Evolutionary conservation across 2,888 invertebrate species (phyloP), one percentile per base, ranked within the genome.

Genomic region (Tenthredo mesomela): DNA sequence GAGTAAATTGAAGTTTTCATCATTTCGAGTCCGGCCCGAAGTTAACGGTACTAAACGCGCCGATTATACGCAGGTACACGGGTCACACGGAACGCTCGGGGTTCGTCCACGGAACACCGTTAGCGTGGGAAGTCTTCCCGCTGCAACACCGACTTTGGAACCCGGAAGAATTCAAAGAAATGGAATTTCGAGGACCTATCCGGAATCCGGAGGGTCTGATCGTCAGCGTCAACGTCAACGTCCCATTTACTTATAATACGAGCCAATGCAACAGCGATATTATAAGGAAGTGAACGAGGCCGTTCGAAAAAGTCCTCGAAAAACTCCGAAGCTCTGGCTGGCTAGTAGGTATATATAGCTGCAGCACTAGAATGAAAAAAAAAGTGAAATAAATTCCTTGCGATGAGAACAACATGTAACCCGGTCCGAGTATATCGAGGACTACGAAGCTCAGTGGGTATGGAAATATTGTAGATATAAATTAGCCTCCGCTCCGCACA

Each of bases 21-120:
- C 80, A 80, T 80, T 80, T 80, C 80, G 80, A 80, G 80, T 58
- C 80, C 80, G 61, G 80, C 80, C 80, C 80, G 80, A 80, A 80
- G 80, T 80, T 80, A 80, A 80, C 80, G 80, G 80, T 80, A 80
- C 80, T 80, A 61, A 80, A 80, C 80, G 40, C 80, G 80, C 80
- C 80, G 80, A 80, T 80, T 80, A 80, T 61, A 80, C 80, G 80
- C 80, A 80, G 80, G 61, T 61, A 40, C 73, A 73, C 58, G 61
- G 80, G 80, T 80, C 80, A 61, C 61, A 50, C 80, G 77, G 77
- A 77, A 77, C 50, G 77, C 77, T 77, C 77, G 58, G 80, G 58
- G 80, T 61, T 80, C 80, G 58, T 80, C 61, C 37, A 10, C 33
- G 21, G 58, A 37, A 61, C 61, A 61, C 80, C 80, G 80, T 80